These are phyloP conservation scores for Plotosus lineatus DNA, from an alignment of 2,113 vertebrate species.

Conservation along the genomic window DNA sequence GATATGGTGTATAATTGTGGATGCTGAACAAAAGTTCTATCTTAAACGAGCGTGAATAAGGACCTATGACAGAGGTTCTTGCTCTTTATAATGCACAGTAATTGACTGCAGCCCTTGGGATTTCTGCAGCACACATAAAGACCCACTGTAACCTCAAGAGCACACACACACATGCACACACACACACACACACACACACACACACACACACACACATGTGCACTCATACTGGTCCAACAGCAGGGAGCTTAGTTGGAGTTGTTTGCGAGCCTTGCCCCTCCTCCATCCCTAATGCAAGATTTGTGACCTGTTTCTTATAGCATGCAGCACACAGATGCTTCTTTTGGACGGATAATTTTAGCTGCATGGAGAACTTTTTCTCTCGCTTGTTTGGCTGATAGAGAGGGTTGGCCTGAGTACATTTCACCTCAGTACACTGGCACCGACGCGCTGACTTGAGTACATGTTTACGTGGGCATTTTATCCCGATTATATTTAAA, in stretches of 20 bases:
- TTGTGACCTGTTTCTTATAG: constrained; percentile 52
- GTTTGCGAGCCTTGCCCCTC: constrained; percentile 44
- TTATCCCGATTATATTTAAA: neutral
- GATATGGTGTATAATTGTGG: neutral
- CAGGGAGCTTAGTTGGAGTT: constrained; percentile 50
- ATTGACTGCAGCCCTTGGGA: constrained; percentile 51
- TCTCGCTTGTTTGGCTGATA: constrained; percentile 52
- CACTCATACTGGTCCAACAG: constrained; percentile 43
- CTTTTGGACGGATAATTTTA: constrained; percentile 56
- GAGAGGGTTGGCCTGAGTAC: constrained; percentile 14
- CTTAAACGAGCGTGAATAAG: neutral
- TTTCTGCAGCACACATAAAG: constrained; percentile 54
- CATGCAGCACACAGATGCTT: constrained; percentile 49
- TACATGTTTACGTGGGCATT: constrained; percentile 20
- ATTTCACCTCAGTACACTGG: constrained; percentile 35
- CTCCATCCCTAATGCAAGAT: constrained; percentile 39
- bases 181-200: constrained; percentile 28
- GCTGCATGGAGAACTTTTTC: constrained; percentile 45
- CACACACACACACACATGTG: constrained; percentile 35
- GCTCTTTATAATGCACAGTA: constrained; percentile 50
- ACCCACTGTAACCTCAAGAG: constrained; percentile 50
- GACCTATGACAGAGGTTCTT: constrained; percentile 23
- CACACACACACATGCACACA: constrained; percentile 34
- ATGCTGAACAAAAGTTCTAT: neutral
- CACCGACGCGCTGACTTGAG: neutral